Evolutionary conservation across 2,797 vertebrate genomes (phyloP), one percentile per base, ranked within the genome.

Genomic region (Salmo trutta): DNA sequence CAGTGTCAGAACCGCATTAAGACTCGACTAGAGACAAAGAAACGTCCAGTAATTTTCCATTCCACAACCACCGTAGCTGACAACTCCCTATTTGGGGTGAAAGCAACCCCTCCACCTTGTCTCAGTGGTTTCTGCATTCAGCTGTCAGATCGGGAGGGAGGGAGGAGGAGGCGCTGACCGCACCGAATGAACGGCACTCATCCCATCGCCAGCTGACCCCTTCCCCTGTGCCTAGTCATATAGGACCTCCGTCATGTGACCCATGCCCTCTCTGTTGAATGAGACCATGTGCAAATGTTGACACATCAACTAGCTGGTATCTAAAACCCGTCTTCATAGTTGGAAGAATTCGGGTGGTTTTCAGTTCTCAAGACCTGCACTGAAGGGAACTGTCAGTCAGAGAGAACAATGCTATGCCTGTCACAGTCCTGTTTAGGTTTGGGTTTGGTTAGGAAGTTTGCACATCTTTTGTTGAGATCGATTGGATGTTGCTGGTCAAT

Each of bases 271-370:
- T 41, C 31, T 41, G n/a, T 41, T 69, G 67, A 69, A 69, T 69
- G 52, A 52, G 21, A 15, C 51, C 71, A 33, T 72, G 71, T 54
- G 71, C 27, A 17, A 72, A 54, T 72, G 71, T 72, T 72, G 52
- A 72, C 71, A 53, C 71, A 72, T 51, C 27, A 27, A 17, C 71
- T 72, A 16, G 71, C 27, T 72, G 27, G 52, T n/a, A 70, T 70
- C 36, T 36, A 36, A 36, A 36, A 7, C 6, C 1, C 36, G 8
- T 21, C 68, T 33, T 41, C 68, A n/a, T 8, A n/a, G 36, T 33
- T 47, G 36, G 68, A 21, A 12, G 68, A 41, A 4, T n/a, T 3
- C 17, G 19, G 19, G 68, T 33, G 19, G 68, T 47, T 8, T 41
- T 41, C 41, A 41, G 8, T 41, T 41, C 36, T 36, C 6, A 70